These are phyloP conservation scores for Lacerta bilineata DNA, from an alignment of 2,797 vertebrate species.

Conservation along the genomic window DNA sequence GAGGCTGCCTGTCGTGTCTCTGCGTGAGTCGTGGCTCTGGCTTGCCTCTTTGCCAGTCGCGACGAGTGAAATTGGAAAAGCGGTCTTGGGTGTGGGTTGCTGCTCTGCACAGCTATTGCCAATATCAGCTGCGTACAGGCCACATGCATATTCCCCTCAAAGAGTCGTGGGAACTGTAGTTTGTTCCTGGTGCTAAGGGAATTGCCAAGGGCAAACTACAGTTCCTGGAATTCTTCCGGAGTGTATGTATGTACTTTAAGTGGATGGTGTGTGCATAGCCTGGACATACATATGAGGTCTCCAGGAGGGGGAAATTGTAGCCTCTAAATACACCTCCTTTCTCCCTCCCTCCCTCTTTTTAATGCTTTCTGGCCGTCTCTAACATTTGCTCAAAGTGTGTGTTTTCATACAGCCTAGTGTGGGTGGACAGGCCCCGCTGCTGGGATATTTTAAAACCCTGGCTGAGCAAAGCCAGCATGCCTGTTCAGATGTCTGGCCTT, in stretches of 20 bases:
- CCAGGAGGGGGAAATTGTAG: not conserved
- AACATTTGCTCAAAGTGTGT: not conserved
- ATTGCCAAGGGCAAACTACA: too few species aligned
- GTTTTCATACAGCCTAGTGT: not conserved
- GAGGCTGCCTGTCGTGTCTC: not conserved
- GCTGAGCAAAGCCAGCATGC: not conserved
- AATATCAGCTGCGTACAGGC: too few species aligned
- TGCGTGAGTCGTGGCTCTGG: not conserved
- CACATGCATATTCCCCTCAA: too few species aligned
- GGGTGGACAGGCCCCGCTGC: not conserved
- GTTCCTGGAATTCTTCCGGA: too few species aligned
- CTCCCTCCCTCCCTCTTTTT: not conserved
- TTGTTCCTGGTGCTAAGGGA: too few species aligned
- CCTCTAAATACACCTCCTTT: not conserved
- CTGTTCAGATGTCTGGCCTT: not conserved
- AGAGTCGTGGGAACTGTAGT: too few species aligned
- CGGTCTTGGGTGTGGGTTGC: too few species aligned
- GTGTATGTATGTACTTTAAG: not conserved
- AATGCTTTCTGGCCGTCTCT: not conserved
- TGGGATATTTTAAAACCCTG: conserved; percentile 26
- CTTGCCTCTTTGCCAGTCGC: not conserved
- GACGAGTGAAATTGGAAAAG: too few species aligned
- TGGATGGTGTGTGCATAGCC: not conserved
- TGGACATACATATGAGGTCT: not conserved
- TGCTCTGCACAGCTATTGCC: too few species aligned